These are phyloP conservation scores for Kryptopterus vitreolus DNA, from an alignment of 2,797 vertebrate genomes.

Conservation along the genomic window DNA sequence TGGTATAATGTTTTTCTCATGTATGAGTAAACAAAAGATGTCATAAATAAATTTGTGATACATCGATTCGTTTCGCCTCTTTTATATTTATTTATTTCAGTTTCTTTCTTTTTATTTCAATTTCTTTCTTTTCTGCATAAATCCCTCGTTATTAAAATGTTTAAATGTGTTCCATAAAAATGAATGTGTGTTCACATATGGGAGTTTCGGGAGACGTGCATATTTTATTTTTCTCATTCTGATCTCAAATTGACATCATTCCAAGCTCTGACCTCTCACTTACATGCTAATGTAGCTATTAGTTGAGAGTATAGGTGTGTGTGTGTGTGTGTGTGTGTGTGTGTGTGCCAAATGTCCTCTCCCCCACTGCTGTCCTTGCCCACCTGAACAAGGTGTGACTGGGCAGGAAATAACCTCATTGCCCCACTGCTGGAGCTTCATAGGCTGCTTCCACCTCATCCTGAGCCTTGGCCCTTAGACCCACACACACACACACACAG, in stretches of 20 bases:
- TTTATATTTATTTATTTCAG: no score
- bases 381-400: slow-evolving; percentile 43
- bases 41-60: no score
- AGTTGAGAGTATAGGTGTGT: background rate
- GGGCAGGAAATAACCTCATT: slow-evolving; percentile 20
- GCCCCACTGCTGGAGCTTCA: slow-evolving; percentile 1
- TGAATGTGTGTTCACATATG: no score
- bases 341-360: background rate
- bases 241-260: background rate
- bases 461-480: slow-evolving; percentile 13
- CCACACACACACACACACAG: slow-evolving; percentile 5
- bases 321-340: background rate
- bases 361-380: slow-evolving; percentile 46
- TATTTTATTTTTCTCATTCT: background rate
- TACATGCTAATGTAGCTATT: background rate
- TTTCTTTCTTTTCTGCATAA: no score
- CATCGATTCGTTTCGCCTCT: no score
- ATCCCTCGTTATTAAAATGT: no score
- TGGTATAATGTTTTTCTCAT: no score
- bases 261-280: background rate
- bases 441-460: slow-evolving; percentile 17
- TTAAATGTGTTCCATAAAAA: no score
- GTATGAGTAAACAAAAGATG: no score
- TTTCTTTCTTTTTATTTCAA: no score
- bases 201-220: background rate